Base-by-base conservation (phyloP, 2,888 invertebrate genomes). In the Stenolophus ochropezus region DNA sequence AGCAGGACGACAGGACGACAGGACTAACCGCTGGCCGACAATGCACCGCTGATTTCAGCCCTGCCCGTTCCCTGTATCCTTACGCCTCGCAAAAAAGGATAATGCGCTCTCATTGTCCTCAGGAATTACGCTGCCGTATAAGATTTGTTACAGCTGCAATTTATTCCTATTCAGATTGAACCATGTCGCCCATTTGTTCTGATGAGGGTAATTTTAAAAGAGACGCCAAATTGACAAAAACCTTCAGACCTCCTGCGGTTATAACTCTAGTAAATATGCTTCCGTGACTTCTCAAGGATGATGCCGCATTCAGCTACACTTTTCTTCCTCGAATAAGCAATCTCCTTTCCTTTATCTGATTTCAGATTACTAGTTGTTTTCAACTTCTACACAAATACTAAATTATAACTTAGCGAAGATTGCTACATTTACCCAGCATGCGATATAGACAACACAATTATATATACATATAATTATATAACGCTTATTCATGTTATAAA, bases 91-190 rank as follows among this genome's bases (percentile, higher is more conserved):
- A 75, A 75, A 75, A 75, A 75, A 75, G 53, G 75, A 75, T 75
- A 75, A 75, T 75, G 75, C 25, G 75, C 27, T 53, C 23, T 14
- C 75, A 75, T 75, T 75, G 75, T 75, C 51, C 75, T 14, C 51
- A 8, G 18, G 73, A 73, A 73, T 75, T 75, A 53, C 75, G 16
- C 49, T 51, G 49, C 49, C 71, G 33, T 76, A 51, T 33, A 79
- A 79, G 79, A 79, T 79, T 79, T 65, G 79, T 80, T 80, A 80
- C 80, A 71, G 27, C 69, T 80, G 80, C 80, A 80, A 80, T 80
- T 80, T 80, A 80, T 73, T 80, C 49, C 80, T 80, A 80, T 80
- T 80, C 80, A 80, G 80, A 80, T 80, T 80, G 80, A 80, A 80
- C 27, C 51, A 73, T 16, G 27, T 49, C 73, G 49, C 20, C 47